These are phyloP conservation scores for Machaerirhynchus nigripectus DNA, from an alignment of 2,113 vertebrate genomes.

Conservation along the genomic window DNA sequence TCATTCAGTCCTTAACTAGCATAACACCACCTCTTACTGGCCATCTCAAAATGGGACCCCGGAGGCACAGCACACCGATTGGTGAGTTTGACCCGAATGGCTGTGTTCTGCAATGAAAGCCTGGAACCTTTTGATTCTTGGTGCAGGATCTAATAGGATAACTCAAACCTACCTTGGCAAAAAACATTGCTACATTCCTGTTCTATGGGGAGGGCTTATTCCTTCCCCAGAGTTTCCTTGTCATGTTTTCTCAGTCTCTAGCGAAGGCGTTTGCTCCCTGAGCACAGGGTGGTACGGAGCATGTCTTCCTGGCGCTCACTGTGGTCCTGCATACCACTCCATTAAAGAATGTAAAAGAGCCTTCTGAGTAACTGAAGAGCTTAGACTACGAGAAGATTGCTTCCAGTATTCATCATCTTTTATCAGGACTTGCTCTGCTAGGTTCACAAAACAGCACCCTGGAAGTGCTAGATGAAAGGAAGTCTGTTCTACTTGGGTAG, in stretches of 20 bases:
- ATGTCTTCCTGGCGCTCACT: neutral
- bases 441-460: neutral
- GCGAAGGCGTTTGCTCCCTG: neutral
- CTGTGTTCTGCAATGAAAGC: neutral
- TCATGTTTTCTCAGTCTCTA: neutral
- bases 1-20: conserved; percentile 79
- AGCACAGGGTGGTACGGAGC: neutral
- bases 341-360: neutral
- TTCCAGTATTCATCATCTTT: neutral
- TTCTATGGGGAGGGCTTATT: neutral
- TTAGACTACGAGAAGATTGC: neutral
- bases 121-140: neutral
- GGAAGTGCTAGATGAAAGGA: neutral
- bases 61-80: conserved; percentile 96
- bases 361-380: neutral
- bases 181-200: neutral
- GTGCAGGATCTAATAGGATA: neutral
- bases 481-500: neutral
- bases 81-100: conserved; percentile 75
- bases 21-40: conserved; percentile 83
- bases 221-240: neutral
- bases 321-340: neutral
- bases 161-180: neutral
- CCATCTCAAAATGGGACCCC: conserved; percentile 87
- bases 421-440: neutral